These are phyloP conservation scores for Acleris laterana DNA, from an alignment of 2,888 invertebrate species.

Conservation along the genomic window DNA sequence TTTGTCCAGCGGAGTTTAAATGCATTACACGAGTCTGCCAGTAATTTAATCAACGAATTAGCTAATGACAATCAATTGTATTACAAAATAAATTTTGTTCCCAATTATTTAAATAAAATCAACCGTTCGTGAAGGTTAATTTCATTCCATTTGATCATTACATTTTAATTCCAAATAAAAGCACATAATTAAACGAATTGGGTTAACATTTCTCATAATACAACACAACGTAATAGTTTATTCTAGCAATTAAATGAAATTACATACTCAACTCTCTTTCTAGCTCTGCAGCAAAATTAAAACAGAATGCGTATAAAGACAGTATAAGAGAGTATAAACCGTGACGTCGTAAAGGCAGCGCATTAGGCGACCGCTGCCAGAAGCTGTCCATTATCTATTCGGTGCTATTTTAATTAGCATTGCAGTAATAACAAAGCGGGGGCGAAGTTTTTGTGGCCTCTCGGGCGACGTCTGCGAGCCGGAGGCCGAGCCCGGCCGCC, in stretches of 20 bases:
- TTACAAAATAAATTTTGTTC: slow-evolving; percentile 15
- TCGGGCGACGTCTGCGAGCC: slow-evolving; percentile 63
- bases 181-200: neutral
- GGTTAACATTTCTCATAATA: slow-evolving; percentile 8
- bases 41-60: slow-evolving; percentile 17
- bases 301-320: slow-evolving; percentile 64
- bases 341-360: slow-evolving; percentile 80
- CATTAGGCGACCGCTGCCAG: slow-evolving; percentile 78
- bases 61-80: slow-evolving; percentile 18
- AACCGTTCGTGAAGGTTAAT: neutral
- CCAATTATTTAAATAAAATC: slow-evolving; percentile 18
- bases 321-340: slow-evolving; percentile 81
- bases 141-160: neutral
- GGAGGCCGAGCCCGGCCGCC: slow-evolving; percentile 47
- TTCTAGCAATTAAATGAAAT: too few relatives aligned
- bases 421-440: slow-evolving; percentile 76
- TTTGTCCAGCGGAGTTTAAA: slow-evolving; percentile 28
- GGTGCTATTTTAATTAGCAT: slow-evolving; percentile 82
- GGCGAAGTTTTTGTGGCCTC: slow-evolving; percentile 78
- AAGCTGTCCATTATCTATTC: slow-evolving; percentile 81
- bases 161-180: slow-evolving; percentile 10
- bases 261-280: neutral
- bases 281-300: slow-evolving; percentile 52
- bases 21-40: slow-evolving; percentile 21
- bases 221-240: neutral